Evolutionary conservation across 2,113 vertebrate species (phyloP), one percentile per base, ranked within the genome.

Genomic region (Sisor rabdophorus): DNA sequence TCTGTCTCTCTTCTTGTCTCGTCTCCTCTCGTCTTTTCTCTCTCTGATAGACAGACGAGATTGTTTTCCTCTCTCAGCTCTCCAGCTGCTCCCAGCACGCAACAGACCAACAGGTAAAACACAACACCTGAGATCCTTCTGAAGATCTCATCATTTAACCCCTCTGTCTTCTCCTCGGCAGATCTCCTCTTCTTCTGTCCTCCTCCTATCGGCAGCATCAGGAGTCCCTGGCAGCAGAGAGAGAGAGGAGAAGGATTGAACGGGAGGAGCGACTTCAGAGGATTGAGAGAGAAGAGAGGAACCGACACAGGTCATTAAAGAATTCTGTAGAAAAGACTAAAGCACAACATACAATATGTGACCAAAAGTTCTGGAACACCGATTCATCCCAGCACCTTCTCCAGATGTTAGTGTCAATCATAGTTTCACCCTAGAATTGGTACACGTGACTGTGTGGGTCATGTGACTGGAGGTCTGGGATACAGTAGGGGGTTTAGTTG

Each of bases 161-260:
- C n/a, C 22, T 69, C 44, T 52, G 26, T 69, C 24, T 52, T 30
- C 47, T 30, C 7, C 24, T 83, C 73, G 79, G 40, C 83, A 98
- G 96, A 86, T 90, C 94, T 36, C 87, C 93, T 60, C 85, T 92
- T 78, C 94, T 99, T 20, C 90, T 99, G 74, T 95, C 95, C 1
- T 98, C 95, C 53, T 98, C 97, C 0, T 98, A 96, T 85, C 90
- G 95, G 30, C 97, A 98, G 83, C 97, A 99, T 84, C 96, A 98
- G 82, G 97, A 98, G 80, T 96, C 96, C 1, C 84, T 98, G 91
- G 94, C 97, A 10, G 95, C 94, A 2, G 96, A 99, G 88, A 91
- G 97, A 89, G 95, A 98, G 86, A 90, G 93, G 73, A 89, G 97
- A 36, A 93, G 95, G 2, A 90, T 93, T 77, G 95, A 99, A 89